These are phyloP conservation scores for Aphaenogaster ashmeadi DNA, from an alignment of 1,140 invertebrate genomes.

Conservation along the genomic window DNA sequence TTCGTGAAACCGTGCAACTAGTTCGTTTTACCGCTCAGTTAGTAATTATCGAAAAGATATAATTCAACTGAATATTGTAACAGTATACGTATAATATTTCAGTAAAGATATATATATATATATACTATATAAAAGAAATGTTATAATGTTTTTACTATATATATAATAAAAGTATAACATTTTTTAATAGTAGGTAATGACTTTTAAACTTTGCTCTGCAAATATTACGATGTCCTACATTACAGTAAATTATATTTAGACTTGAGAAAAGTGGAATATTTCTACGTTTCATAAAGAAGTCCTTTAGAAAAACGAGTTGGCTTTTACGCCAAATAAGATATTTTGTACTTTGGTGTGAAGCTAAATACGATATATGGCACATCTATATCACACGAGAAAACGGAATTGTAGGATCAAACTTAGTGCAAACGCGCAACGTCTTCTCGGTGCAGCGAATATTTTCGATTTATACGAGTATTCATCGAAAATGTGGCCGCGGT, in stretches of 20 bases:
- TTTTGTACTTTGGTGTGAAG: not conserved
- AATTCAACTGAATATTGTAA: too few species aligned
- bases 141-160: not conserved
- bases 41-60: not conserved
- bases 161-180: too few species aligned
- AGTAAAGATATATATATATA: not conserved
- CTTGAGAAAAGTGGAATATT: not conserved
- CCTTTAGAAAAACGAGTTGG: not conserved
- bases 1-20: not conserved
- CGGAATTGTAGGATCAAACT: not conserved
- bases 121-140: not conserved
- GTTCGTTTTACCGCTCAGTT: not conserved
- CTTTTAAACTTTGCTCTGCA: not conserved
- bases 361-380: not conserved
- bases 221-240: not conserved
- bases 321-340: not conserved
- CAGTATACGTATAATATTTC: not conserved
- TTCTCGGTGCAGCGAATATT: constrained; percentile 6
- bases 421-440: not conserved
- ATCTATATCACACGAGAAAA: constrained; percentile 9
- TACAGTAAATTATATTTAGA: not conserved
- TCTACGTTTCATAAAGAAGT: not conserved
- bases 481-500: not conserved
- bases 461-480: not conserved
- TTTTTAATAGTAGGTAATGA: not conserved